Evolutionary conservation across 2,888 invertebrate species (phyloP).

Genomic region (Gibbula magus): DNA sequence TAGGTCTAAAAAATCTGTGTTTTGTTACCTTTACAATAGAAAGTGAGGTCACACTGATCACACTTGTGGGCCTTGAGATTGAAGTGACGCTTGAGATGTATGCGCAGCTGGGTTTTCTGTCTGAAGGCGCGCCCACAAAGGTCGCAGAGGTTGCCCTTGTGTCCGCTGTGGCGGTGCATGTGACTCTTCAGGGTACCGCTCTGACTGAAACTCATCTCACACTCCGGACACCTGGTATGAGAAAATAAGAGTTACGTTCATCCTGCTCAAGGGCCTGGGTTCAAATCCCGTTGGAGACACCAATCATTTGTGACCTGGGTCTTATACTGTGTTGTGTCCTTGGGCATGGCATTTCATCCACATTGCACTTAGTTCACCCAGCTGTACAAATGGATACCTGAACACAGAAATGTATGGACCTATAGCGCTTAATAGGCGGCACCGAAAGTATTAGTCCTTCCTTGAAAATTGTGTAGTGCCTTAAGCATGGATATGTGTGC

Average conservation of each 20-base stretch:
- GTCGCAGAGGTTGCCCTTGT: conserved; percentile 95
- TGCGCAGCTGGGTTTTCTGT: conserved; percentile 92
- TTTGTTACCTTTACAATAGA: conserved; percentile 77
- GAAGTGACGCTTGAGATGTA: conserved; percentile 98
- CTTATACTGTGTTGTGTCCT: too few relatives aligned
- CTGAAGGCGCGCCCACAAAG: conserved; percentile 92
- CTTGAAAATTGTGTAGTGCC: too few relatives aligned
- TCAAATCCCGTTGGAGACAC: too few relatives aligned
- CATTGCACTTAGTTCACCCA: too few relatives aligned
- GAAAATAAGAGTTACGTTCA: background rate
- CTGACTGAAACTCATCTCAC: conserved; percentile 78
- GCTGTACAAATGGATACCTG: too few relatives aligned
- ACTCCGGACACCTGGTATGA: conserved; percentile 66
- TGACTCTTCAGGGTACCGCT: conserved; percentile 98
- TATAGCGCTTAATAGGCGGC: too few relatives aligned
- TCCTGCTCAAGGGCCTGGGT: background rate
- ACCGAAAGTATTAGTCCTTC: too few relatives aligned
- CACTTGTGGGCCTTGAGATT: conserved; percentile 97
- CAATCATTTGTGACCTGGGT: too few relatives aligned
- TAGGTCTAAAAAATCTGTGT: too few relatives aligned
- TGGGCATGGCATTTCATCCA: too few relatives aligned
- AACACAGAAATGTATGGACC: background rate
- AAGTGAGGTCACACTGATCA: conserved; percentile 80
- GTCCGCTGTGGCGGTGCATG: conserved; percentile 93
- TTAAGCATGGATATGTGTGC: too few relatives aligned